Evolutionary conservation across 1,140 invertebrate species (phyloP), one percentile per base, ranked within the genome.

Genomic region (Philotrypesis tridentata): DNA sequence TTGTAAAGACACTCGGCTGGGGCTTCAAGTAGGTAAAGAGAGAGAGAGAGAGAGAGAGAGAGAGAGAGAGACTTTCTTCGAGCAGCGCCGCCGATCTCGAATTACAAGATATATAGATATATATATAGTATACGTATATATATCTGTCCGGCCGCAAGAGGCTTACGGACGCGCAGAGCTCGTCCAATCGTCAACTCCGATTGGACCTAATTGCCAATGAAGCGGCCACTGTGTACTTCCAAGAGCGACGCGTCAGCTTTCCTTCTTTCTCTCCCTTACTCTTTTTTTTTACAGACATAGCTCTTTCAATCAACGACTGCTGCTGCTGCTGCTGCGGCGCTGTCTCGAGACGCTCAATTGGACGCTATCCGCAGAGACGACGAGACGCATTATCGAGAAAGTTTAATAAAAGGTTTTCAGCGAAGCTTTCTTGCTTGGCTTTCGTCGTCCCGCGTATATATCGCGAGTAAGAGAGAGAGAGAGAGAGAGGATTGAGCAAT

Each of bases 171-270:
- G 31, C 27, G 23, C n/a, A n/a, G n/a, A n/a, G n/a, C 25, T 31
- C 17, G 21, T 31, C 37, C 37, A 48, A 67, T 74, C 71, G 71
- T 37, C 71, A 74, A 80, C 68, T 40, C 33, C 27, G 48, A 80
- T 80, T 75, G 79, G 25, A 23, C 79, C 72, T 81, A 76, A 81
- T 76, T 81, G 72, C 43, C 79, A 80, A 80, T 73, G 79, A 80
- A 80, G 68, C 78, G 55, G 33, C 68, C 79, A 65, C 40, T 65
- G 79, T 70, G 8, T 48, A 31, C 71, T 33, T 72, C 14, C 4
- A 31, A 40, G 40, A 55, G n/a, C n/a, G n/a, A n/a, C n/a, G n/a
- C n/a, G n/a, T n/a, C n/a, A n/a, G n/a, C n/a, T n/a, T n/a, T n/a
- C n/a, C n/a, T n/a, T n/a, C n/a, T n/a, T n/a, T n/a, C n/a, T 23